Base-by-base conservation (phyloP, 1,140 invertebrate species). In the Stratiolaelaps scimitus region DNA sequence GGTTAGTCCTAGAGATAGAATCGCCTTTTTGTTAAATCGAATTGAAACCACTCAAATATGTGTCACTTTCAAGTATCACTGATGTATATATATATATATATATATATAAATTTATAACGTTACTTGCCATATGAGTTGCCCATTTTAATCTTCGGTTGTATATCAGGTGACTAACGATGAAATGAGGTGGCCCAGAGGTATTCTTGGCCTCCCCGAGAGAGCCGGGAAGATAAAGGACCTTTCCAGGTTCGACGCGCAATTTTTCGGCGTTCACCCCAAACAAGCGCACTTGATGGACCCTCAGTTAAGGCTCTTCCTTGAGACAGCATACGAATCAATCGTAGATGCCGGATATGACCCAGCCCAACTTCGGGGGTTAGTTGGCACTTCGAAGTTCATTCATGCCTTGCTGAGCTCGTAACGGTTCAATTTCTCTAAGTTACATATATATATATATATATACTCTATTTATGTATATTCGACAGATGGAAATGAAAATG, bases 251-350 rank as follows among this genome's bases (percentile, higher is more conserved):
- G 92, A 95, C 75, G 87, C 89, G 4, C 82, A 84, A n/a, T 94
- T 92, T 75, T 95, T 95, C 77, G 88, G 89, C 44, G 88, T 95
- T 6, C 88, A 92, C 74, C 84, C 75, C 1, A 93, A 94, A 78
- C 90, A 96, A 75, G 92, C 92, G 0, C 80, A 94, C 71, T 81
- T 83, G 43, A 97, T 98, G 92, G 93, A 97, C 75, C 93, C 94
- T 4, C 89, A 96, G 75, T 77, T 96, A 43, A 80, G 93, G 68
- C 80, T 96, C 71, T 76, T 98, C 28, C 80, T 98, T 2, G 94
- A 98, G 78, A 74, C 85, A n/a, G 89, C 92, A 1, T 84, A 95
- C 76, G 94, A 98, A 79, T 86, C 90, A 0, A 87, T 97, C 66
- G 80, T 95, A 67, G 94, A 98, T 80, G 87, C 93, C 56, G 91